Evolutionary conservation across 2,888 invertebrate genomes (phyloP), one percentile per base, ranked within the genome.

Genomic region (Oligia strigilis): DNA sequence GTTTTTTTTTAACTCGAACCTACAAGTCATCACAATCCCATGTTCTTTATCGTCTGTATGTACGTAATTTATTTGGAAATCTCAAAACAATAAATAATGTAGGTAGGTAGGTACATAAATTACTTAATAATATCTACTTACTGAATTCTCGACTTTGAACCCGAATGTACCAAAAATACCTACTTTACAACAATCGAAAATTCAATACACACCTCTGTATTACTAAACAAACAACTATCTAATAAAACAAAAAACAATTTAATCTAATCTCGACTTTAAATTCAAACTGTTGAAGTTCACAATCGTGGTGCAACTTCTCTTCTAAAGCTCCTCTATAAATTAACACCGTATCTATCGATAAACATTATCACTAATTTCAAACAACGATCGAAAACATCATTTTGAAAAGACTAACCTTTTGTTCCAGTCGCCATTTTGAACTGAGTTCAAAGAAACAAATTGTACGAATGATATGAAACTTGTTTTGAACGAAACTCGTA

Each of bases 321-420:
- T 29, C 13, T 13, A 58, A 58, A 64, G 4, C 23, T 58, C 4
- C 5, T 36, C 46, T 40, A 75, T 55, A 69, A 40, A 62, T 66
- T 36, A 78, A 60, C 58, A 65, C 2, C 8, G 36, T 65, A 66
- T 62, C 62, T 69, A 72, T 55, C 67, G 29, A 73, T 69, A 43
- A 58, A 69, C 58, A 72, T 72, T 72, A 75, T 55, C 67, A 29
- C 69, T 72, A 72, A 66, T 17, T 52, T 14, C 19, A 60, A 49
- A 55, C 40, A n/a, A 69, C 46, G 17, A 19, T 19, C n/a, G 4
- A 60, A 74, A 52, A 64, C 46, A 23, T 79, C 72, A 72, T 64
- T 52, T 62, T 60, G 17, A 43, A 49, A 72, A 80, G 78, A 80
- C 93, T 86, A 72, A 94, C 94, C 93, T 94, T 93, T 93, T 73